These are phyloP conservation scores for Mylabris sibirica DNA, from an alignment of 2,888 invertebrate species.

Conservation along the genomic window DNA sequence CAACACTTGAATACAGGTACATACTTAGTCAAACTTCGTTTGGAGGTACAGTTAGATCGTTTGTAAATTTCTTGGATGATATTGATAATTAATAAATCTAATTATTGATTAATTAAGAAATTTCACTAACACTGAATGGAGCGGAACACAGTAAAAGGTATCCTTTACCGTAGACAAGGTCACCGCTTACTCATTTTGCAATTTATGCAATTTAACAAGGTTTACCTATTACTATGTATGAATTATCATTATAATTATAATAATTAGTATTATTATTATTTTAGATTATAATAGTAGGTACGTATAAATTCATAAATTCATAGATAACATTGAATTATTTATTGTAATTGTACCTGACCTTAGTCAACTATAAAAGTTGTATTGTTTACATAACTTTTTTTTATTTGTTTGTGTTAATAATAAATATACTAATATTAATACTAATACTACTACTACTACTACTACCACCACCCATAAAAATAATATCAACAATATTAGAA, in stretches of 20 bases:
- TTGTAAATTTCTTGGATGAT: too few relatives aligned
- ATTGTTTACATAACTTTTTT: background rate
- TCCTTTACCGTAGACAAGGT: constrained; percentile 10
- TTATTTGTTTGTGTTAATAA: background rate
- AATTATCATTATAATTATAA: background rate
- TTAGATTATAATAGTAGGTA: background rate
- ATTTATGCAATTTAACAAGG: background rate
- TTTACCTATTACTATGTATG: background rate
- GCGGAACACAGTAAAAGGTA: background rate
- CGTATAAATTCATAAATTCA: background rate
- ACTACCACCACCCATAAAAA: too few relatives aligned
- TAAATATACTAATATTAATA: background rate
- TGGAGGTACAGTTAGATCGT: too few relatives aligned
- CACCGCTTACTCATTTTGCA: constrained; percentile 7
- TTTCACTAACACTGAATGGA: background rate
- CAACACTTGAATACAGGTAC: too few relatives aligned
- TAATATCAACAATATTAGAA: too few relatives aligned
- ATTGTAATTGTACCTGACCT: background rate
- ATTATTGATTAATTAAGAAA: background rate
- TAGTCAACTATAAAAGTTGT: background rate
- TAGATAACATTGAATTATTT: background rate
- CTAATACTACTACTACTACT: too few relatives aligned
- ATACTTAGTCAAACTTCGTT: too few relatives aligned
- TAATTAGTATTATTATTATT: background rate
- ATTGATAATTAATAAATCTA: too few relatives aligned